Base-by-base conservation (phyloP, 2,797 vertebrate species). In the Xiphophorus birchmanni region DNA sequence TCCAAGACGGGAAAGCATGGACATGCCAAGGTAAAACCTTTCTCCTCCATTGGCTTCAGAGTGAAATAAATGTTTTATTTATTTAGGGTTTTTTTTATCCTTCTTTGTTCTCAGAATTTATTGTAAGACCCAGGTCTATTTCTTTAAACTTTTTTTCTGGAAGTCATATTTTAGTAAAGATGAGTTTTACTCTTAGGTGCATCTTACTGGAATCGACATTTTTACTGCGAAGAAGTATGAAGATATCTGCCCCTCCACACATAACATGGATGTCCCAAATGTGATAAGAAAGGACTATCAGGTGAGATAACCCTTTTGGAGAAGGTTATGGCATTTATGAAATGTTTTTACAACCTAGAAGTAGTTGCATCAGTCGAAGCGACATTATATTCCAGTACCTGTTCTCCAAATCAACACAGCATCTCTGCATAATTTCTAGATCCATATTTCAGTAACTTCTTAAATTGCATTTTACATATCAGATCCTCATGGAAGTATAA, bases 1-100 rank as follows among this genome's bases (percentile, higher is more conserved):
- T 99, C 98, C 17, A 99, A 99, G 91, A 99, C 97, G 17, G 98
- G 98, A 90, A 99, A 99, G 92, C 98, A 99, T 40, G 98, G 98
- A 45, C 97, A 99, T 79, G 97, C 98, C 78, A 99, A 99, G 97
- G 98, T 99, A 95, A 93, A 60, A 63, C 1, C 1, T 3, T 5
- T 1, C 29, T 15, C 2, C 1, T 58, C 15, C 45, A 56, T 69
- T 74, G 73, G 86, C 84, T 88, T 45, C 42, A 50, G 12, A 42
- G 29, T 80, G 82, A 11, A 13, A 45, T 26, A 76, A 75, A 73
- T 11, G 42, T 75, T 72, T 18, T 17, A 1, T 47, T 15, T 21
- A 50, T 52, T 23, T 21, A 21, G 37, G 5, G 0, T 40, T 67
- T 67, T 67, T 40, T 13, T 50, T 8, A 0, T 1, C 52, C 26